These are phyloP conservation scores for honey bee (Apis mellifera) DNA, from an alignment of 1,140 invertebrate genomes.

Conservation along the genomic window DNA sequence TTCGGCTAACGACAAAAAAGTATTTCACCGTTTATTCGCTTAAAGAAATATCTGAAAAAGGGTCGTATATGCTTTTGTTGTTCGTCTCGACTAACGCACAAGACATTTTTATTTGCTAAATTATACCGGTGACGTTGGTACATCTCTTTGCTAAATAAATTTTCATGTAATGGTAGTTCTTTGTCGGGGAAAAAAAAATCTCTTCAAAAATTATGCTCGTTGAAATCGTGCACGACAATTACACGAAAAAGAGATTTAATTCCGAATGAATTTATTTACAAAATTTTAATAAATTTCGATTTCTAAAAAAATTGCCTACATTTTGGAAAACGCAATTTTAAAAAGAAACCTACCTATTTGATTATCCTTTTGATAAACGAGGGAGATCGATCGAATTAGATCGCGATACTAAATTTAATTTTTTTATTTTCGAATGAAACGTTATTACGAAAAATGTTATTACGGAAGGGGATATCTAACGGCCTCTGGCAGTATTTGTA, in stretches of 20 bases:
- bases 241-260: neutral
- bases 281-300: neutral
- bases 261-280: neutral
- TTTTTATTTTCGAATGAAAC: neutral
- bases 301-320: too few relatives aligned
- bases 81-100: conserved; percentile 24
- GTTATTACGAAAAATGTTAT: too few relatives aligned
- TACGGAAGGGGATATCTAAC: too few relatives aligned
- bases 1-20: conserved; percentile 24
- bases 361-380: too few relatives aligned
- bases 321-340: too few relatives aligned
- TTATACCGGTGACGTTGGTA: conserved; percentile 3
- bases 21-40: conserved; percentile 25
- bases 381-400: too few relatives aligned
- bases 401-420: too few relatives aligned
- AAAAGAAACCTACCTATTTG: too few relatives aligned
- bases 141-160: conserved; percentile 17
- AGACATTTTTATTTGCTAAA: conserved; percentile 42
- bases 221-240: neutral
- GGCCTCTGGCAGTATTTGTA: too few relatives aligned
- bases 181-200: neutral
- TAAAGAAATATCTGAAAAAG: conserved; percentile 49
- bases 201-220: conserved; percentile 4
- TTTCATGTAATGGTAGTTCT: neutral
- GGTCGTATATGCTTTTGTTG: conserved; percentile 24